Evolutionary conservation across 2,888 invertebrate species (phyloP).

Genomic region (Schizaphis graminum): DNA sequence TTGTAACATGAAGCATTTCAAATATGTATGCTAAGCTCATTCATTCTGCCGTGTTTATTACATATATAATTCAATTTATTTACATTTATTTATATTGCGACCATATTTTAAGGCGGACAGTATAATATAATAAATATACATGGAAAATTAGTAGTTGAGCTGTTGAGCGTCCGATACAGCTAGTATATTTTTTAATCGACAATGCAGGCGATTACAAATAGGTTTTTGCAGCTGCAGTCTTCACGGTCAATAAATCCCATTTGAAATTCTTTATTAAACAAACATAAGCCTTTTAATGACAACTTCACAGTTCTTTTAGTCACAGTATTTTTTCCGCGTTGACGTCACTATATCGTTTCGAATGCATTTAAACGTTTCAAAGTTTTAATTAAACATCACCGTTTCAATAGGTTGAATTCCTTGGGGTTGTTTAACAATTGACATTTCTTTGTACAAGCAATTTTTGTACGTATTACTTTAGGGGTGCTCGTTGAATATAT

Average conservation of each 20-base stretch:
- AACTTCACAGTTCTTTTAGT: constrained; percentile 61
- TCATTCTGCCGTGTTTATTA: not conserved
- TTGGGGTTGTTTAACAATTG: constrained; percentile 62
- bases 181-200: constrained; percentile 48
- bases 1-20: not conserved
- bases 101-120: not conserved
- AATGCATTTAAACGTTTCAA: constrained; percentile 61
- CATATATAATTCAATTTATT: not conserved
- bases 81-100: not conserved
- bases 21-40: not conserved
- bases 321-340: constrained; percentile 54
- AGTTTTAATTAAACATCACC: constrained; percentile 63
- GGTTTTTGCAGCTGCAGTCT: constrained; percentile 59
- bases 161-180: constrained; percentile 8
- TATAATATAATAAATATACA: not conserved
- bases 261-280: constrained; percentile 51
- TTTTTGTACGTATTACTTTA: constrained; percentile 50
- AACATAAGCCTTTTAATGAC: constrained; percentile 62
- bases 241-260: constrained; percentile 63
- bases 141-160: not conserved
- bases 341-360: constrained; percentile 59
- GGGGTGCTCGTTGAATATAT: constrained; percentile 46
- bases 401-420: constrained; percentile 51
- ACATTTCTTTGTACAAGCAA: constrained; percentile 53
- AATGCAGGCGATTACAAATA: constrained; percentile 35